Evolutionary conservation across 2,797 vertebrate species (phyloP).

Genomic region (Neomorphus geoffroyi): DNA sequence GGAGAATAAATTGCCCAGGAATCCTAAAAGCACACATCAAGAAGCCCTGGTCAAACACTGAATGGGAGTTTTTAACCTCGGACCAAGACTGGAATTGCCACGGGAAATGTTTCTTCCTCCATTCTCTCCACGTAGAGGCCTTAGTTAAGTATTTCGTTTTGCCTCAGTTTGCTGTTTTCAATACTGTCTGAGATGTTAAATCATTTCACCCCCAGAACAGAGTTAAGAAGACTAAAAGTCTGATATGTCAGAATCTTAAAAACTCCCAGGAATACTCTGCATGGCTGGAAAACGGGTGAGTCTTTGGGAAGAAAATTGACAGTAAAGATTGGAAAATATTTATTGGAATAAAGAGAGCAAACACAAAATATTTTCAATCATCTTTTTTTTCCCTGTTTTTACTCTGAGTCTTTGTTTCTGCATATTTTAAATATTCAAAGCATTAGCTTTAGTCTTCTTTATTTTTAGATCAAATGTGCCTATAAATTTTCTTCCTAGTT

Average conservation of each 20-base stretch:
- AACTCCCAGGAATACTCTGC: not conserved
- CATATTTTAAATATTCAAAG: not conserved
- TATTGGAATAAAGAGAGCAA: not conserved
- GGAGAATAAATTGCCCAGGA: not conserved
- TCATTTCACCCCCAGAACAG: not conserved
- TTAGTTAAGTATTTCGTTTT: not conserved
- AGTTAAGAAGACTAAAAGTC: not conserved
- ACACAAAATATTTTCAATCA: not conserved
- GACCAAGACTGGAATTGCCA: not conserved
- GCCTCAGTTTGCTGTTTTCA: not conserved
- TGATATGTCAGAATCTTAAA: not conserved
- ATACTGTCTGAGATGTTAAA: not conserved
- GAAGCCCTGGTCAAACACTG: not conserved
- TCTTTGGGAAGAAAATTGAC: not conserved
- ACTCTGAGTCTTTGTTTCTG: not conserved
- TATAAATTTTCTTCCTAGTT: not conserved
- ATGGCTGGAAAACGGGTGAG: not conserved
- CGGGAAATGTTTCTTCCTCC: not conserved
- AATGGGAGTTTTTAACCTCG: not conserved
- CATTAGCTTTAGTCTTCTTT: not conserved
- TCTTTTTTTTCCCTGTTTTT: not conserved
- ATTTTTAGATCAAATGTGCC: not conserved
- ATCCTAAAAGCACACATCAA: not conserved
- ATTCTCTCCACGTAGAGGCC: not conserved
- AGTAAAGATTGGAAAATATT: not conserved